Percentiles rank a stretch among this genome's conserved stretches.
phyloP scores from a whole-genome alignment of 2,888 invertebrate genomes.

The Dicranocentrus wangi region DNA sequence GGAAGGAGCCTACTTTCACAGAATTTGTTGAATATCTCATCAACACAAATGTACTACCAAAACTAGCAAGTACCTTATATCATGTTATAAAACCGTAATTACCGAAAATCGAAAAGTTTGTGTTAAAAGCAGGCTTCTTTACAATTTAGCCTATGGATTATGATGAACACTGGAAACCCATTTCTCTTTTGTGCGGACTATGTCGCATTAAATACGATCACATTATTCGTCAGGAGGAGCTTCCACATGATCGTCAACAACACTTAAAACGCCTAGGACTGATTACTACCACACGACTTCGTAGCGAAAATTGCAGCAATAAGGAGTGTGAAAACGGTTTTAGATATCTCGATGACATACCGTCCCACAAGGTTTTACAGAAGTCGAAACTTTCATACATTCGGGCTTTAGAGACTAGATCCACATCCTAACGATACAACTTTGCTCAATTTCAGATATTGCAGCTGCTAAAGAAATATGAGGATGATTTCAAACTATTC shows the following conservation, averaged over 20 bases:
- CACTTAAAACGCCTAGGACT: constrained; percentile 54
- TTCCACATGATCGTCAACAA: constrained; percentile 18
- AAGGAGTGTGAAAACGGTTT: neutral
- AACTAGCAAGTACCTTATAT: no score
- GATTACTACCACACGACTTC: no score
- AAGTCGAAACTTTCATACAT: no score
- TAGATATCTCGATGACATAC: neutral
- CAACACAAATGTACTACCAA: constrained; percentile 69
- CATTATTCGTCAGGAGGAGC: constrained; percentile 66
- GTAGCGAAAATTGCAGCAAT: no score
- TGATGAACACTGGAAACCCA: constrained; percentile 71
- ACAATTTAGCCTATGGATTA: constrained; percentile 67
- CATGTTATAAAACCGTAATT: no score
- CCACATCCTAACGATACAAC: no score
- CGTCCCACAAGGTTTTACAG: neutral
- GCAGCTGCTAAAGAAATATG: constrained; percentile 56
- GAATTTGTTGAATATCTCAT: constrained; percentile 71
- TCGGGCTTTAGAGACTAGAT: no score
- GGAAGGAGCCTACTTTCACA: constrained; percentile 70
- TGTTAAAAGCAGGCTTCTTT: no score
- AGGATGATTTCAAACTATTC: constrained; percentile 67
- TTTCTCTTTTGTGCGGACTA: constrained; percentile 68
- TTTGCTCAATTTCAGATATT: constrained; percentile 63
- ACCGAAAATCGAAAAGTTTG: no score
- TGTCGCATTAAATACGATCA: constrained; percentile 67